These are phyloP conservation scores for Limnodromus scolopaceus DNA, from an alignment of 2,797 vertebrate genomes.

Conservation along the genomic window DNA sequence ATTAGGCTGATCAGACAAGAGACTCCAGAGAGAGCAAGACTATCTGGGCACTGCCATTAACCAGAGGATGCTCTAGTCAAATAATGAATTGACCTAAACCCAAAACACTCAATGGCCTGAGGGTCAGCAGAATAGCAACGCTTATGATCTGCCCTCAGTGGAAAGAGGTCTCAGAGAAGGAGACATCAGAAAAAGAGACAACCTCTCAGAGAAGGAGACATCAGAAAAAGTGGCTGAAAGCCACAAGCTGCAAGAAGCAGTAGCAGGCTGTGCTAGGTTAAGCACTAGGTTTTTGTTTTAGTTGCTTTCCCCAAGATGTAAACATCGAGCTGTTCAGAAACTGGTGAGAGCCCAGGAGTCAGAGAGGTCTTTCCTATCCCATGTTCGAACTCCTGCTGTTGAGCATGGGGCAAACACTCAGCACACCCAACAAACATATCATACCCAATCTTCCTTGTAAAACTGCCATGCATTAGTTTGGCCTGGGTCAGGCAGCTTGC, in stretches of 20 bases:
- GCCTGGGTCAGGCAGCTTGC: background rate
- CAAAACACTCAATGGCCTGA: background rate
- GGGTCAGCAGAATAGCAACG: background rate
- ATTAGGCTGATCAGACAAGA: background rate
- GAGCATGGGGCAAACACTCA: background rate
- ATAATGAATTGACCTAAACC: background rate
- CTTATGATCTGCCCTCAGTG: background rate
- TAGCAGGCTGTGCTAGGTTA: background rate
- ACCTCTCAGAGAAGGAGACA: background rate
- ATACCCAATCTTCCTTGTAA: background rate
- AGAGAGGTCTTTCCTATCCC: background rate
- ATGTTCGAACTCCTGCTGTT: background rate
- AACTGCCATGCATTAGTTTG: background rate
- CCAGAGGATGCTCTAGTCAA: background rate
- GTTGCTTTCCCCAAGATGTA: background rate
- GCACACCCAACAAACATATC: accelerated
- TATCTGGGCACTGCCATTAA: background rate
- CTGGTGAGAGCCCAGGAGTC: background rate
- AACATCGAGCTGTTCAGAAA: background rate
- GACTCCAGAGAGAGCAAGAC: background rate
- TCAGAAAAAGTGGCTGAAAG: background rate
- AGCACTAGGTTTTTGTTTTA: background rate
- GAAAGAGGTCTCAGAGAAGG: background rate
- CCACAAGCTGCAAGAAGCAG: background rate
- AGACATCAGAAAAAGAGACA: background rate